These are phyloP conservation scores for Paradoxurus hermaphroditus DNA, from an alignment of 2,113 vertebrate species.

Conservation along the genomic window DNA sequence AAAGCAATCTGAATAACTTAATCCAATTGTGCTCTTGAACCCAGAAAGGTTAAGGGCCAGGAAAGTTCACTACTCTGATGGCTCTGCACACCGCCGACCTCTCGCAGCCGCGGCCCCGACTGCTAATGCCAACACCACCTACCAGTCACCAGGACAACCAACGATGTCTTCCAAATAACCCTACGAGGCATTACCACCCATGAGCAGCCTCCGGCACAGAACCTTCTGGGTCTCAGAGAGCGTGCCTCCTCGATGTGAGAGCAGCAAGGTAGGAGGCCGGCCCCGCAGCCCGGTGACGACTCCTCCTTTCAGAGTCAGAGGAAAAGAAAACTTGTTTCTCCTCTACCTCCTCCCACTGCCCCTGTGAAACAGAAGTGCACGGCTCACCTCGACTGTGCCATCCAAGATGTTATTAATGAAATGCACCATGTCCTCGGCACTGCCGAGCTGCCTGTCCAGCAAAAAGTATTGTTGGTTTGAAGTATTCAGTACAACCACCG, in stretches of 20 bases:
- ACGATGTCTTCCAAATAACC: neutral
- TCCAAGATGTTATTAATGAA: slow-evolving; percentile 95
- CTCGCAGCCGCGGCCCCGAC: no score
- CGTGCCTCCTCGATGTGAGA: neutral
- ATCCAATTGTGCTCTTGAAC: neutral
- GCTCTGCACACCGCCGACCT: neutral
- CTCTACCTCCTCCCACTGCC: neutral
- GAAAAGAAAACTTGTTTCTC: neutral
- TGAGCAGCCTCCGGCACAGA: neutral
- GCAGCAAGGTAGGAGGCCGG: accelerated
- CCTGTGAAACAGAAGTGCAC: neutral
- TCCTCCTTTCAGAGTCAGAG: neutral
- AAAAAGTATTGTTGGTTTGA: slow-evolving; percentile 98
- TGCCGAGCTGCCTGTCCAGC: slow-evolving; percentile 86
- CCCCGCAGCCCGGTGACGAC: accelerated
- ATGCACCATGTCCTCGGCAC: slow-evolving; percentile 91
- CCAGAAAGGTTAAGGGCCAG: neutral
- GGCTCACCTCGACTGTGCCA: slow-evolving; percentile 91
- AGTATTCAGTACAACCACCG: slow-evolving; percentile 95
- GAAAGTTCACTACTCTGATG: no score
- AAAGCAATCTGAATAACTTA: neutral
- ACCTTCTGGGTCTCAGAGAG: neutral
- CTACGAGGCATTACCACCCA: accelerated
- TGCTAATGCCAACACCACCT: accelerated
- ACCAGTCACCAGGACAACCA: neutral